Evolutionary conservation across 2,888 invertebrate genomes (phyloP).

Genomic region (Microplitis manilae): DNA sequence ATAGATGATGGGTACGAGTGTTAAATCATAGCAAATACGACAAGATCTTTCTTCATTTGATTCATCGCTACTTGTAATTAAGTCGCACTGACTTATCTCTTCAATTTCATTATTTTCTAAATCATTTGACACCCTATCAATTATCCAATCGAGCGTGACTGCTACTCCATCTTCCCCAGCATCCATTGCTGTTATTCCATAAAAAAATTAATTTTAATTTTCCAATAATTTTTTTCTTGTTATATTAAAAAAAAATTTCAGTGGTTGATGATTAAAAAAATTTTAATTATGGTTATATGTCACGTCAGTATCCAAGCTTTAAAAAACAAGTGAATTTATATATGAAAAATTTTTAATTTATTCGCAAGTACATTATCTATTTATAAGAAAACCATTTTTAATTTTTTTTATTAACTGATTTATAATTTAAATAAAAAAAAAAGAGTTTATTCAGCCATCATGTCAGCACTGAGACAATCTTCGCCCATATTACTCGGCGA

Average conservation of each 20-base stretch:
- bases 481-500: constrained; percentile 87
- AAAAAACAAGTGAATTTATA: constrained; percentile 32
- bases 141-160: constrained; percentile 53
- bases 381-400: constrained; percentile 40
- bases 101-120: constrained; percentile 21
- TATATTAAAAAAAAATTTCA: neutral
- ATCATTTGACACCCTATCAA: constrained; percentile 52
- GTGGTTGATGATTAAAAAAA: constrained; percentile 8
- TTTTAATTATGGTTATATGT: constrained; percentile 33
- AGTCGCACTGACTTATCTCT: constrained; percentile 13
- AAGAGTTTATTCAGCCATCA: constrained; percentile 73
- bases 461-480: constrained; percentile 82
- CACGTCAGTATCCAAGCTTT: constrained; percentile 25
- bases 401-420: constrained; percentile 47
- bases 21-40: constrained; percentile 73
- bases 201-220: neutral
- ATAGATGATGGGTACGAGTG: constrained; percentile 71
- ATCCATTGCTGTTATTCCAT: constrained; percentile 46
- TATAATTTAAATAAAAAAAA: constrained; percentile 54
- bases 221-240: neutral
- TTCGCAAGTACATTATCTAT: constrained; percentile 54
- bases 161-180: constrained; percentile 49
- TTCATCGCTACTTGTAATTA: constrained; percentile 18
- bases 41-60: constrained; percentile 58
- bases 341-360: constrained; percentile 58